These are phyloP conservation scores for Rhodeus uyekii DNA, from an alignment of 2,797 vertebrate genomes.

Conservation along the genomic window DNA sequence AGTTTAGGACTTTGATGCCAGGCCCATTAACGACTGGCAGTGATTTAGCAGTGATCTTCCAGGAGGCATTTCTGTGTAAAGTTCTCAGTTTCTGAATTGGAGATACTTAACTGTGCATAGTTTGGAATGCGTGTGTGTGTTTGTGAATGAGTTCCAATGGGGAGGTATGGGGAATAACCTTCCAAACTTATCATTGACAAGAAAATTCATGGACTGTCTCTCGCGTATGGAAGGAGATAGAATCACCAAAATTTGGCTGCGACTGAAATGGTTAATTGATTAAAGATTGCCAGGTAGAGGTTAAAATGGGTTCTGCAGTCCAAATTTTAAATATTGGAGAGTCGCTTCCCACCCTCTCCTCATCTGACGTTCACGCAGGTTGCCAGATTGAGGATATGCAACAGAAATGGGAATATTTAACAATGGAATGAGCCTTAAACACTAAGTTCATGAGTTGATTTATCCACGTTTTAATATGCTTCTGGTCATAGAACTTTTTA, in stretches of 20 bases:
- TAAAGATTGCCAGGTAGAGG: not conserved
- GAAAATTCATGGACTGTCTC: not conserved
- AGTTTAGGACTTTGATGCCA: not conserved
- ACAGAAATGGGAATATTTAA: too few relatives aligned
- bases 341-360: too few relatives aligned
- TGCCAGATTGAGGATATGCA: not conserved
- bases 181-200: not conserved
- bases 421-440: too few relatives aligned
- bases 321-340: not conserved
- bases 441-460: too few relatives aligned
- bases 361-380: not conserved
- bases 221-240: not conserved
- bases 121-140: too few relatives aligned
- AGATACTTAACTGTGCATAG: too few relatives aligned
- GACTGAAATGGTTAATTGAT: not conserved
- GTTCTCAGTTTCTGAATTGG: too few relatives aligned
- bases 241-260: not conserved
- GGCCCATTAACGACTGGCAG: not conserved
- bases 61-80: too few relatives aligned
- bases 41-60: not conserved
- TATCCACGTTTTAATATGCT: too few relatives aligned
- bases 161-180: too few relatives aligned
- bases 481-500: too few relatives aligned
- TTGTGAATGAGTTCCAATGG: too few relatives aligned
- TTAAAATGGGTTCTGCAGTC: not conserved